Conservation (phyloP, 2,797 vertebrate genomes). For the Ataeniobius toweri region DNA sequence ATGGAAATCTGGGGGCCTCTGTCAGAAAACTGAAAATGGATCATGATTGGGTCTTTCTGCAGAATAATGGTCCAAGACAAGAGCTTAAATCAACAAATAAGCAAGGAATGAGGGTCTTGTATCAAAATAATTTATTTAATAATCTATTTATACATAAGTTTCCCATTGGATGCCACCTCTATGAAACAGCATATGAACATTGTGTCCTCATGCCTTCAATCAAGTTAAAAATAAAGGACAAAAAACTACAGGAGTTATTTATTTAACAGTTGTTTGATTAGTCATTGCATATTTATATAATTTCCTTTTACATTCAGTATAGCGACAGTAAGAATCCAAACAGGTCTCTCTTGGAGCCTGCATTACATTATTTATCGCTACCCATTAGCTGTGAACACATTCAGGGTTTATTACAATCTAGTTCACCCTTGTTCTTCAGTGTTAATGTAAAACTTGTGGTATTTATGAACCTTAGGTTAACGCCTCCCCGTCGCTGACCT, state of each 20-base stretch:
- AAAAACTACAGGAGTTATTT: neutral
- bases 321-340: slow-evolving; percentile 26
- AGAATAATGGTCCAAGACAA: neutral
- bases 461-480: slow-evolving; percentile 85
- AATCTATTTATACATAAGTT: neutral
- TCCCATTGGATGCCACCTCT: neutral
- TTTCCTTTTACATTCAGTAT: slow-evolving; percentile 45
- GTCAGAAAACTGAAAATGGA: neutral
- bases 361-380: slow-evolving; percentile 7
- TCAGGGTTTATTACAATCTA: neutral
- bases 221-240: neutral
- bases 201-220: neutral
- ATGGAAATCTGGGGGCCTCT: neutral
- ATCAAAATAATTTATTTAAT: neutral
- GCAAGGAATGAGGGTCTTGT: neutral
- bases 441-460: neutral
- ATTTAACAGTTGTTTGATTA: slow-evolving; percentile 3
- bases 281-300: neutral
- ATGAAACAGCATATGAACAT: neutral
- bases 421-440: neutral
- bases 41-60: neutral
- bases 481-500: slow-evolving; percentile 95
- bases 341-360: slow-evolving; percentile 9
- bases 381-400: neutral
- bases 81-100: neutral